Evolutionary conservation across 1,140 invertebrate genomes (phyloP).

Genomic region (Bathynomus jamesi): DNA sequence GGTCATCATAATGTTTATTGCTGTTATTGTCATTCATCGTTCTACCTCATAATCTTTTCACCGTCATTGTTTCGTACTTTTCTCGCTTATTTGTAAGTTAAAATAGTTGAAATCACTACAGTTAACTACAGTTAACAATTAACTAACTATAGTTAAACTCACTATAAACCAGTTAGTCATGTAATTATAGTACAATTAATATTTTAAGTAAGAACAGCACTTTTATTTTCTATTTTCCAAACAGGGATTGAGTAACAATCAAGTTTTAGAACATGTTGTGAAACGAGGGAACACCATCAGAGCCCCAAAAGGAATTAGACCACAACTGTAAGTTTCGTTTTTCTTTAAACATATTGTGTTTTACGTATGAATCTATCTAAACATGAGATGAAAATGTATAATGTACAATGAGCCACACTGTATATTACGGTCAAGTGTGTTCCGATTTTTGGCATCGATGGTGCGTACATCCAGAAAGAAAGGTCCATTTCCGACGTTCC

Average conservation of each 20-base stretch:
- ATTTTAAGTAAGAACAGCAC: too few relatives aligned
- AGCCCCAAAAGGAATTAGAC: conserved; percentile 64
- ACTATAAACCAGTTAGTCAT: too few relatives aligned
- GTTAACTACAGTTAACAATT: too few relatives aligned
- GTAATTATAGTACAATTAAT: too few relatives aligned
- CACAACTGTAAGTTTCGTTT: conserved; percentile 62
- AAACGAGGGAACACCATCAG: conserved; percentile 61
- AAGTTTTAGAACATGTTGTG: conserved; percentile 66
- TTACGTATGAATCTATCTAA: background rate
- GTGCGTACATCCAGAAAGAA: background rate
- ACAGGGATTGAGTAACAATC: conserved; percentile 63
- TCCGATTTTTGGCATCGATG: background rate
- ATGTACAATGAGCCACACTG: background rate
- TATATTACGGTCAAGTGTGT: background rate
- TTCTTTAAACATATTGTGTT: background rate
- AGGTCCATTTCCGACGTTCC: background rate
- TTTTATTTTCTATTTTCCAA: conserved; percentile 26
- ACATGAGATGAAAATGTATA: background rate
- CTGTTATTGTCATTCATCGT: background rate
- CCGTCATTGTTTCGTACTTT: too few relatives aligned
- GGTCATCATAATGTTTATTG: background rate
- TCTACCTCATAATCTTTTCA: too few relatives aligned
- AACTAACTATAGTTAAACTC: too few relatives aligned
- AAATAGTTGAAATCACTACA: too few relatives aligned
- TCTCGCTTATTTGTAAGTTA: too few relatives aligned